Base-by-base conservation (phyloP, 2,797 vertebrate genomes). In the Leptodactylus fallax region DNA sequence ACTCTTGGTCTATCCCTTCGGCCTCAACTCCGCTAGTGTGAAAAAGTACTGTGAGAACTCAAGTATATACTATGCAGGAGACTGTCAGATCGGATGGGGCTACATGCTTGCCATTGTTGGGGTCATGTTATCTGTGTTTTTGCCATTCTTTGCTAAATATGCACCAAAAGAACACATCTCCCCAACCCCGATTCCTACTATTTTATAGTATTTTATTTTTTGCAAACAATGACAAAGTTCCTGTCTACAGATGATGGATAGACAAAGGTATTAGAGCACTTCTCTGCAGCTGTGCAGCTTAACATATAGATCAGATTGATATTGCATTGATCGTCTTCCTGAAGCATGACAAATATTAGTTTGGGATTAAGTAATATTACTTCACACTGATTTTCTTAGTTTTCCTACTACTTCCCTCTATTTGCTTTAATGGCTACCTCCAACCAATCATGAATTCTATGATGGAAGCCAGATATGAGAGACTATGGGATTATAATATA, bases 91-190 rank as follows among this genome's bases (percentile, higher is more conserved):
- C 47, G 97, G 97, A 90, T 98, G 97, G 97, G 97, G 97, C 81
- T 98, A 98, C 91, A 98, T 98, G 97, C 93, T 98, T 93, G 97
- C 97, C 53, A 98, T 98, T 3, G 97, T 98, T 6, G 97, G 96
- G 25, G 97, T 98, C 89, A 97, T 98, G 97, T 96, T 98, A 92
- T 97, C 97, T 17, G 95, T 98, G 90, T 98, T 98, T 93, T 94
- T 98, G 94, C 97, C 97, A 90, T 98, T 98, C 94, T 98, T 98
- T 91, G 97, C 97, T 91, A 98, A 98, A 96, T 98, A 98, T 81
- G 97, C 97, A 90, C 97, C 97, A 3, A 98, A 97, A 95, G 97
- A 98, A 95, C 97, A 97, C 87, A 94, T 96, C 91, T 97, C 96
- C 89, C 97, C 97, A 47, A 98, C 97, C 84, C 97, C 97, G 7